Conservation (phyloP, 1,140 invertebrate genomes). For the Drosophila tsacasi region DNA sequence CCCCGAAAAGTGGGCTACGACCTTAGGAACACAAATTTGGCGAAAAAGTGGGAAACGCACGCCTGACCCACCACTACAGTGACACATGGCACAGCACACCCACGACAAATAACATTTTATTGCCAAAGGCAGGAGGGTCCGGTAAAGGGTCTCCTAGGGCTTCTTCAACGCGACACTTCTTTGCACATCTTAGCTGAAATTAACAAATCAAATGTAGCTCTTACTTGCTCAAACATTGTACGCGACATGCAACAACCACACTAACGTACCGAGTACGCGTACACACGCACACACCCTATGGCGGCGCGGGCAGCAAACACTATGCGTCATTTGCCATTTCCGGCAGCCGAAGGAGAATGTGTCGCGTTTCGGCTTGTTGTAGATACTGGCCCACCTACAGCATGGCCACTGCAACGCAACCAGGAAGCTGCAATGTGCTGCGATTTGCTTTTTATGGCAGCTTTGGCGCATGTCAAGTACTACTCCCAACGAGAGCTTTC, state of each 20-base stretch:
- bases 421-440: slow-evolving; percentile 25
- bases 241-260: slow-evolving; percentile 60
- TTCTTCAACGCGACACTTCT: slow-evolving; percentile 2
- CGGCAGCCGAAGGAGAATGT: slow-evolving; percentile 55
- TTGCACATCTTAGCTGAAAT: slow-evolving; percentile 34
- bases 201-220: slow-evolving; percentile 65
- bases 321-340: slow-evolving; percentile 60
- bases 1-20: slow-evolving; percentile 28
- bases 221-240: slow-evolving; percentile 72
- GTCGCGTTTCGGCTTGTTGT: slow-evolving; percentile 63
- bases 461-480: slow-evolving; percentile 60
- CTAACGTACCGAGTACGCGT: slow-evolving; percentile 18
- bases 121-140: slow-evolving; percentile 33
- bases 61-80: background rate
- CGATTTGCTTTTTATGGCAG: slow-evolving; percentile 49
- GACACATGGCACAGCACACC: slow-evolving; percentile 27
- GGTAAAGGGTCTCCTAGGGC: background rate
- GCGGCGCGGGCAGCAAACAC: slow-evolving; percentile 24
- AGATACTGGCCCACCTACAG: slow-evolving; percentile 56
- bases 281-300: slow-evolving; percentile 15
- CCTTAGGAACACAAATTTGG: slow-evolving; percentile 49
- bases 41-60: slow-evolving; percentile 43
- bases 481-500: slow-evolving; percentile 1
- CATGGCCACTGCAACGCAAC: slow-evolving; percentile 11
- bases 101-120: slow-evolving; percentile 62